Conservation (phyloP, 2,113 vertebrate species). For the Dromaius novaehollandiae region DNA sequence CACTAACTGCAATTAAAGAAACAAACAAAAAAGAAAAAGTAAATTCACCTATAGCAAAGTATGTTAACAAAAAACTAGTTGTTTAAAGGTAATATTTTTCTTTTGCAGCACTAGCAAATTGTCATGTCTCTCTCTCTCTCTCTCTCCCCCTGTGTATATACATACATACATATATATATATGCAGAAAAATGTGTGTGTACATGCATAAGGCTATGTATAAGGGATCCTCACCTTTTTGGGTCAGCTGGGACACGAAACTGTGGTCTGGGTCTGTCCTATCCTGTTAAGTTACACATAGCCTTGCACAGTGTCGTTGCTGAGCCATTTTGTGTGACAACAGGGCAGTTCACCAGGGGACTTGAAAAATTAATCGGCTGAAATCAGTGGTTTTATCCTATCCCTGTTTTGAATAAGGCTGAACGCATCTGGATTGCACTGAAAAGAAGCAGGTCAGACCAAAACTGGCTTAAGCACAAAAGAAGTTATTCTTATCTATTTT, state of each 20-base stretch:
- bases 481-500: neutral
- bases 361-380: neutral
- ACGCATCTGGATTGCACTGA: neutral
- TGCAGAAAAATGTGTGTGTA: neutral
- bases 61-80: neutral
- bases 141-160: neutral
- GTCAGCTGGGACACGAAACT: neutral
- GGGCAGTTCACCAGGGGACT: neutral
- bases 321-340: neutral
- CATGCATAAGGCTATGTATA: rapidly evolving
- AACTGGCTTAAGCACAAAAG: neutral
- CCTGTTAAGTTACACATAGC: neutral
- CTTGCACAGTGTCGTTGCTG: neutral
- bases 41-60: neutral
- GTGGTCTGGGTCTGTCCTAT: neutral
- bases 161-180: neutral
- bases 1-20: neutral
- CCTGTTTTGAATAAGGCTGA: neutral
- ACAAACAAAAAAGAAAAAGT: neutral
- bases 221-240: neutral
- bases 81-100: neutral
- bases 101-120: neutral
- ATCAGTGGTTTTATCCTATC: neutral
- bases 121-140: rapidly evolving
- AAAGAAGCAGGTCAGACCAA: neutral